phyloP scores from a whole-genome alignment of 1,140 invertebrate genomes.

The Pteromalus puparum region DNA sequence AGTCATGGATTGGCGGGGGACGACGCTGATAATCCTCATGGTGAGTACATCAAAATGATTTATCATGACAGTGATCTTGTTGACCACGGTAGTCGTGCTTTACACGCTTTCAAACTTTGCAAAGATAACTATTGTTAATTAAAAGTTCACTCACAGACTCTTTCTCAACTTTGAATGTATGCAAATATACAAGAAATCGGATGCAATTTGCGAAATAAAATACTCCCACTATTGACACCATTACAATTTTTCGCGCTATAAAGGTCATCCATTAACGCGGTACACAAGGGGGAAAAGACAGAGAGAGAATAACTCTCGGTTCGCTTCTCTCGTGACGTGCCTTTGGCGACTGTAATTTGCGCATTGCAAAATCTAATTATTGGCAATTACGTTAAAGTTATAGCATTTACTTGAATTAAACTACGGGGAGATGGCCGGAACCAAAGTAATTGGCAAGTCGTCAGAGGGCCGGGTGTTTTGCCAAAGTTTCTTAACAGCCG shows the following conservation, averaged over 20 bases:
- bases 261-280: not conserved
- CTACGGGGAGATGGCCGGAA: not conserved
- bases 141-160: no score
- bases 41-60: not conserved
- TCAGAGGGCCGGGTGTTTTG: not conserved
- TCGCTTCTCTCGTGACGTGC: not conserved
- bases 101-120: no score
- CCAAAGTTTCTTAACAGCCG: not conserved
- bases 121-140: no score
- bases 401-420: not conserved
- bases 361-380: not conserved
- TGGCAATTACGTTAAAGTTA: not conserved
- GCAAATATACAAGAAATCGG: no score
- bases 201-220: no score
- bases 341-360: not conserved
- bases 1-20: conserved; percentile 19
- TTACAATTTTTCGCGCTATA: no score
- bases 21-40: conserved; percentile 3
- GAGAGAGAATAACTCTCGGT: not conserved
- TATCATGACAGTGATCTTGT: no score
- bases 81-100: no score
- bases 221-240: no score
- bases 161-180: no score
- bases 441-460: not conserved
- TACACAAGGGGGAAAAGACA: not conserved